Percentiles rank a stretch among this genome's conserved stretches.
These are phyloP conservation scores for Dendropsophus ebraccatus DNA, from an alignment of 2,113 vertebrate species.

Conservation along the genomic window DNA sequence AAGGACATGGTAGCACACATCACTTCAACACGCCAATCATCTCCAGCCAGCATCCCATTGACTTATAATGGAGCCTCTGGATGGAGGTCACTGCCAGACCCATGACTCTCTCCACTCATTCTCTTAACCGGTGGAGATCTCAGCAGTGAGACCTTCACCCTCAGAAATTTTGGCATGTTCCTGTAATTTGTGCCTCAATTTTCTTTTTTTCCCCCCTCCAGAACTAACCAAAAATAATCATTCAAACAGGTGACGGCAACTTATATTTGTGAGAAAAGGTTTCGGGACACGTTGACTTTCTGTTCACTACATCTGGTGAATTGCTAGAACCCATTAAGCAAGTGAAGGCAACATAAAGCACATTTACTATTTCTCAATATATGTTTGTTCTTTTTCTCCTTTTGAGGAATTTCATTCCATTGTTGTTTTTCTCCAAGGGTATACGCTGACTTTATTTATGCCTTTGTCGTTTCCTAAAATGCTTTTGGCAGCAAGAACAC, in stretches of 20 bases:
- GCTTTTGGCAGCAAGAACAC: conserved; percentile 51
- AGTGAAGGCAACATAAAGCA: conserved; percentile 56
- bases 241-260: neutral
- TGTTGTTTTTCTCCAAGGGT: conserved; percentile 56
- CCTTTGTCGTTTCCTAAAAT: conserved; percentile 52
- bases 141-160: no score
- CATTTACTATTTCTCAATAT: conserved; percentile 54
- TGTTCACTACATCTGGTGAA: conserved; percentile 48
- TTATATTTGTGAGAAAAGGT: neutral
- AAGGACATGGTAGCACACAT: no score
- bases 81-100: no score
- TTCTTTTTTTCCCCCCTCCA: neutral
- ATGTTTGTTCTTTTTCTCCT: conserved; percentile 38
- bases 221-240: neutral
- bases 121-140: no score
- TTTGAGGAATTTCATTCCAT: conserved; percentile 46
- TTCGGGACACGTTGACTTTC: conserved; percentile 8
- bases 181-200: neutral
- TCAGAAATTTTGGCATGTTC: no score
- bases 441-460: conserved; percentile 51
- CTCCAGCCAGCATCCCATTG: no score
- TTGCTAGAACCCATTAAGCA: conserved; percentile 53
- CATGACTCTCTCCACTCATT: no score
- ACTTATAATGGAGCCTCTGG: no score
- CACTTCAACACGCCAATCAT: no score